Evolutionary conservation across 2,797 vertebrate species (phyloP).

Genomic region (Diplodus puntazzo): DNA sequence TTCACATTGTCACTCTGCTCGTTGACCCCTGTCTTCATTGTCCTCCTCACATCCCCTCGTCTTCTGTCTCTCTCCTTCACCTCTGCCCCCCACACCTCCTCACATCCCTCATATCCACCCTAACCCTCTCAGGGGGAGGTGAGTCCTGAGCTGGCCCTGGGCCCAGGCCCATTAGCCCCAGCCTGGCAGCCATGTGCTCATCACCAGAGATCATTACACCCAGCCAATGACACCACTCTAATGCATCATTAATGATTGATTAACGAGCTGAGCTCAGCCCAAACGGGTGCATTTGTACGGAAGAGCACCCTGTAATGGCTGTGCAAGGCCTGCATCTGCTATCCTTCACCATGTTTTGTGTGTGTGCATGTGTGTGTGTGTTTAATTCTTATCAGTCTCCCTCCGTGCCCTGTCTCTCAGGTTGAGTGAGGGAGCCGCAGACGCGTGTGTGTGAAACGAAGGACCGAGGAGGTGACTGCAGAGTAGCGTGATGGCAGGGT

Average conservation of each 20-base stretch:
- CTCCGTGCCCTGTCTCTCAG: conserved; percentile 64
- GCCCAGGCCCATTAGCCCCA: conserved; percentile 81
- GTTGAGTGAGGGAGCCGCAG: conserved; percentile 50
- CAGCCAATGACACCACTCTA: conserved; percentile 83
- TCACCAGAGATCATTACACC: conserved; percentile 82
- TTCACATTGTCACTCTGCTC: conserved; percentile 34
- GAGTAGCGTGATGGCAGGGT: conserved; percentile 85
- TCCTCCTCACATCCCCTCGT: conserved; percentile 32
- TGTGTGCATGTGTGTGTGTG: conserved; percentile 37
- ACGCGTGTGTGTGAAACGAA: conserved; percentile 35
- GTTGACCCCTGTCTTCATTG: conserved; percentile 52
- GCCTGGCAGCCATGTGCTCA: conserved; percentile 83
- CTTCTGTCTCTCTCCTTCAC: conserved; percentile 66
- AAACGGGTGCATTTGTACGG: conserved; percentile 77
- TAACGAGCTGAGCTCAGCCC: conserved; percentile 83
- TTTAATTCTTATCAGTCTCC: conserved; percentile 40
- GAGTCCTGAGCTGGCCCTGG: conserved; percentile 67
- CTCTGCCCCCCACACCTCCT: conserved; percentile 49
- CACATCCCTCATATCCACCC: conserved; percentile 57
- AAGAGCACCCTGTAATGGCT: conserved; percentile 79
- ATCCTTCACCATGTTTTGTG: conserved; percentile 55
- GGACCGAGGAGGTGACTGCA: conserved; percentile 58
- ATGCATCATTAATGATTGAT: conserved; percentile 90
- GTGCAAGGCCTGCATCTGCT: conserved; percentile 70
- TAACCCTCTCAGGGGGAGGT: conserved; percentile 68